Evolutionary conservation across 92 coral and sea anemone genomes (phyloP).

Genomic region (Porites divaricata): DNA sequence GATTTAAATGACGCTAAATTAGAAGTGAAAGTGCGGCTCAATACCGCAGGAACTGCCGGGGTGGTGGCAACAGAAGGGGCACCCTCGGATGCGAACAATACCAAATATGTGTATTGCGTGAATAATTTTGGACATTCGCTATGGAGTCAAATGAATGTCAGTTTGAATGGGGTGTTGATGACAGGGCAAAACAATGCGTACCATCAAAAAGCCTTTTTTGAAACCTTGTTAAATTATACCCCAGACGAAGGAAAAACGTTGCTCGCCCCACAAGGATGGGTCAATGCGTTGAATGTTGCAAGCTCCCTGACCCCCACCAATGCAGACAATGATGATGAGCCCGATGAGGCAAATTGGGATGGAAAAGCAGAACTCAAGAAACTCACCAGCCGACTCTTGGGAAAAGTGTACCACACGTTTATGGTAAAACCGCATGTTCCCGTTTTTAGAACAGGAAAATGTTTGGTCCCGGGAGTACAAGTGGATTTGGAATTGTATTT

Average conservation of each 20-base stretch:
- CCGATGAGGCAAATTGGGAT: neutral
- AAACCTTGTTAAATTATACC: slow-evolving; percentile 24
- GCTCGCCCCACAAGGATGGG: slow-evolving; percentile 24
- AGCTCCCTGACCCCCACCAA: slow-evolving; percentile 13
- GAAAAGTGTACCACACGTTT: slow-evolving; percentile 14
- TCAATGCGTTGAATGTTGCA: neutral
- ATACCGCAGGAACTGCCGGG: no score
- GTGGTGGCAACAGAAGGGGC: no score
- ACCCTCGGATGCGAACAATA: no score
- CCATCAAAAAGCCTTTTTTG: slow-evolving; percentile 17
- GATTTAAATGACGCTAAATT: no score
- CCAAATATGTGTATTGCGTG: no score
- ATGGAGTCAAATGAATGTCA: neutral
- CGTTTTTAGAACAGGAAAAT: slow-evolving; percentile 3
- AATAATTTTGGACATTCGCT: slow-evolving; percentile 19
- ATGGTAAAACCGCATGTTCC: slow-evolving; percentile 12
- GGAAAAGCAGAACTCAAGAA: slow-evolving; percentile 1
- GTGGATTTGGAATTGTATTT: neutral
- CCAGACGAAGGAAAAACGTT: slow-evolving; percentile 10
- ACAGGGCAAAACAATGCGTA: slow-evolving; percentile 33
- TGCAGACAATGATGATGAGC: neutral
- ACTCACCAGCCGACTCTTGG: neutral
- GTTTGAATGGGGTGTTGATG: slow-evolving; percentile 4
- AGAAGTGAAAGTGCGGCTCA: no score
- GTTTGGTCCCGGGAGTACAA: neutral